phyloP scores from a whole-genome alignment of 2,888 invertebrate genomes.

The Chloromyia formosa region DNA sequence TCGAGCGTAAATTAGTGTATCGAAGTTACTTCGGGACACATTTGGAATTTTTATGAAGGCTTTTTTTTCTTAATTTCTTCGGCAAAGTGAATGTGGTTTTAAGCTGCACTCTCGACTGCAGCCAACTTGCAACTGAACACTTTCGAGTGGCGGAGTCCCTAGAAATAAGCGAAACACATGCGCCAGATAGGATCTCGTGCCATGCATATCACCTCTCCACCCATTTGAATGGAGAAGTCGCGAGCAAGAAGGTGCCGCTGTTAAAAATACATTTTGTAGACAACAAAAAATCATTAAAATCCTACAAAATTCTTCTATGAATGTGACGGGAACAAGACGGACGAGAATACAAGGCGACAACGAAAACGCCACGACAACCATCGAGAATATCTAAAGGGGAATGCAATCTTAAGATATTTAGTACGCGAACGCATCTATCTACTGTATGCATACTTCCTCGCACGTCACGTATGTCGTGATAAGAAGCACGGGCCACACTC shows the following conservation, averaged over 20 bases:
- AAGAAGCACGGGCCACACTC: too few relatives aligned
- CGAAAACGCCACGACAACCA: too few relatives aligned
- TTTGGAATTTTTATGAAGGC: slow-evolving; percentile 12
- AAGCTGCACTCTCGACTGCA: slow-evolving; percentile 32
- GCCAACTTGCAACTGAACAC: slow-evolving; percentile 33
- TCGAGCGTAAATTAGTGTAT: background rate
- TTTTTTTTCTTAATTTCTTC: background rate
- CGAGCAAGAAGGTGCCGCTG: slow-evolving; percentile 15
- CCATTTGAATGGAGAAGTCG: background rate
- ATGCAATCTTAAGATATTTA: slow-evolving; percentile 5
- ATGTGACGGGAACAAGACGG: background rate
- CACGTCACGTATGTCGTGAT: too few relatives aligned
- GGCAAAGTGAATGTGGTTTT: background rate
- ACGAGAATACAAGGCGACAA: background rate
- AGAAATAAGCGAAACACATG: slow-evolving; percentile 40
- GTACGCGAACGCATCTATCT: slow-evolving; percentile 2
- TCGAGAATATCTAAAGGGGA: slow-evolving; percentile 3
- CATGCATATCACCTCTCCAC: background rate
- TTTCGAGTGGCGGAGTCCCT: slow-evolving; percentile 18
- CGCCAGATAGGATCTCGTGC: slow-evolving; percentile 14
- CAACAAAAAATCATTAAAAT: slow-evolving; percentile 36
- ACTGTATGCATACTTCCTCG: background rate
- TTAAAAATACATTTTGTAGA: slow-evolving; percentile 33
- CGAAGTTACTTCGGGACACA: background rate
- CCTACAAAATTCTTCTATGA: slow-evolving; percentile 36